A percentile compares a stretch with the other conserved stretches of the same genome.
Evolutionary conservation across 30 jellyfish, hydroid and myxozoan genomes (phyloP).

Genomic region (Mastigias papua): DNA sequence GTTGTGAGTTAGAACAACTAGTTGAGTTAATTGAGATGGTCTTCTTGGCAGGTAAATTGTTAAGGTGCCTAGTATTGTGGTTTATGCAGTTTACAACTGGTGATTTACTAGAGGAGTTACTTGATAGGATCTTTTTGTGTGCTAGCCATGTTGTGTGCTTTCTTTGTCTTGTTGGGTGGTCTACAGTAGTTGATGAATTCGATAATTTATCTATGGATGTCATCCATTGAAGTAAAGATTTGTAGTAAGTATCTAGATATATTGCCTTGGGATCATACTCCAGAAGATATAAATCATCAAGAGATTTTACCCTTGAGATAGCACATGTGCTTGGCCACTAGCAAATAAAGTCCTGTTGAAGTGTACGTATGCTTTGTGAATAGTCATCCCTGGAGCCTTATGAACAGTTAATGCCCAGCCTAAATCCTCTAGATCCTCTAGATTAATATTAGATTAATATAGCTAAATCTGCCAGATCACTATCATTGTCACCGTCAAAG

Average conservation of each 20-base stretch:
- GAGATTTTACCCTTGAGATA: background rate
- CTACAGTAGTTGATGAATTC: too few relatives aligned
- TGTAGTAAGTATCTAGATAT: background rate
- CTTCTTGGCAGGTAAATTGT: background rate
- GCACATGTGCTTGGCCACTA: conserved; percentile 11
- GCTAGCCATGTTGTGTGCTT: too few relatives aligned
- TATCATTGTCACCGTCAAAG: background rate
- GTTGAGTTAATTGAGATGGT: background rate
- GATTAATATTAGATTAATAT: background rate
- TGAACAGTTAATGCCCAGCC: too few relatives aligned
- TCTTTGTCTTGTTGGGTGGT: too few relatives aligned
- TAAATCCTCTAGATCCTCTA: background rate
- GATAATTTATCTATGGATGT: background rate
- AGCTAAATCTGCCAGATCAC: background rate
- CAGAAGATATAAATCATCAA: background rate
- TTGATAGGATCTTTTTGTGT: too few relatives aligned
- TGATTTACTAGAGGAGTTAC: background rate
- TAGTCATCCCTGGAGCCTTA: background rate
- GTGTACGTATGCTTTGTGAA: background rate
- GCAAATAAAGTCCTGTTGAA: background rate
- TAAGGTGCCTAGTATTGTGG: background rate
- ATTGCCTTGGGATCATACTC: background rate
- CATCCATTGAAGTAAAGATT: background rate
- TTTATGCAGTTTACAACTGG: background rate
- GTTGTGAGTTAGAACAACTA: background rate